Evolutionary conservation across 2,797 vertebrate species (phyloP).

Genomic region (Vespertilio murinus): DNA sequence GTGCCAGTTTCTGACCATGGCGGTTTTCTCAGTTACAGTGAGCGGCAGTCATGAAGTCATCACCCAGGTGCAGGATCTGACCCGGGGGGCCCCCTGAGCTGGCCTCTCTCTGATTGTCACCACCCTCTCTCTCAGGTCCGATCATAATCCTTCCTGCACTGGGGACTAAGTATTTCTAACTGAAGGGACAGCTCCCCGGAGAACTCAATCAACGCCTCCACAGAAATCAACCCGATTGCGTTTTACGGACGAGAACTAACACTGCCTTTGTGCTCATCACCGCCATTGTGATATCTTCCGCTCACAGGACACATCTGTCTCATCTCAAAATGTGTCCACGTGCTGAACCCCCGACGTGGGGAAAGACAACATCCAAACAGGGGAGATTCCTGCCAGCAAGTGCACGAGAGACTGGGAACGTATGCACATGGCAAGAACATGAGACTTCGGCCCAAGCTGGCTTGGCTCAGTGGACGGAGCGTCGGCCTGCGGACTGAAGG

Average conservation of each 20-base stretch:
- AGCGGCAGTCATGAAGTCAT: neutral
- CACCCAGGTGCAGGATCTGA: neutral
- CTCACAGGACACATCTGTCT: neutral
- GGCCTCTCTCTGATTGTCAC: neutral
- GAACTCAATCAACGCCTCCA: neutral
- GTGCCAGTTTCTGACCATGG: neutral
- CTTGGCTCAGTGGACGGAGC: too few species aligned
- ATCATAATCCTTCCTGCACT: neutral
- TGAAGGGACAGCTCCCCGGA: neutral
- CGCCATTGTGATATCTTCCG: neutral
- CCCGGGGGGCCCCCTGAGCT: neutral
- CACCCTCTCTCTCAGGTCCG: neutral
- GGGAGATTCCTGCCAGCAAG: neutral
- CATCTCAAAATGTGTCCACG: slow-evolving; percentile 49
- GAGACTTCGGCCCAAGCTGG: neutral
- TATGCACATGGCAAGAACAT: neutral
- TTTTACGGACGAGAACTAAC: slow-evolving; percentile 18
- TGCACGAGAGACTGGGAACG: neutral
- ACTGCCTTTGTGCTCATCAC: neutral
- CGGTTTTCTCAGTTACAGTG: neutral
- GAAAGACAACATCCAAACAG: neutral
- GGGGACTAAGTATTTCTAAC: slow-evolving; percentile 2
- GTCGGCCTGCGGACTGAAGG: too few species aligned
- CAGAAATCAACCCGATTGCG: neutral
- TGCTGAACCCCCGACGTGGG: neutral